A percentile compares a stretch with the other conserved stretches of the same genome.
Evolutionary conservation across 2,113 vertebrate species (phyloP).

Genomic region (Isurus oxyrinchus): DNA sequence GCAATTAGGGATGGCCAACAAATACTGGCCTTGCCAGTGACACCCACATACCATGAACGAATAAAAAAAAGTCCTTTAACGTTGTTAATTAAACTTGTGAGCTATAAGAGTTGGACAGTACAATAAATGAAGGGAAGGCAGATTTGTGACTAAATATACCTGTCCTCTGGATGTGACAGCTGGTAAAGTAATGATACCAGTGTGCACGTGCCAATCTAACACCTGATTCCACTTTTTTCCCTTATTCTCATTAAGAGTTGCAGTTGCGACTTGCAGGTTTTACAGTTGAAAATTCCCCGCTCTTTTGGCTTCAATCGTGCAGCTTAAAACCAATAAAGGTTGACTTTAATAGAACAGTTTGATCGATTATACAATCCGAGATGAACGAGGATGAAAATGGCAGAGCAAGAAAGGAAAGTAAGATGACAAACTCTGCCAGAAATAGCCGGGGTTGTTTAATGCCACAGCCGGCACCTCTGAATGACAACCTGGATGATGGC

Average conservation of each 20-base stretch:
- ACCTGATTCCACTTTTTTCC: not conserved
- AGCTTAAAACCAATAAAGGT: not conserved
- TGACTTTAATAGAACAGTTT: not conserved
- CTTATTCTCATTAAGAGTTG: not conserved
- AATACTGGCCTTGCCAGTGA: too few relatives aligned
- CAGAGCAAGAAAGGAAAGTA: not conserved
- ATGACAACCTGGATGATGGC: too few relatives aligned
- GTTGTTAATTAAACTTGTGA: too few relatives aligned
- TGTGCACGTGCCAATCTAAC: not conserved
- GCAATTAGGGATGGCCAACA: too few relatives aligned
- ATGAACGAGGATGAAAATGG: not conserved
- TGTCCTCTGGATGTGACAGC: not conserved
- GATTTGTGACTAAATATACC: not conserved
- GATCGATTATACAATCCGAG: not conserved
- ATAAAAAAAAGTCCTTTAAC: too few relatives aligned
- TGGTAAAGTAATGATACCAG: not conserved
- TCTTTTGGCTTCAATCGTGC: not conserved
- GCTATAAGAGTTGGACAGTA: not conserved
- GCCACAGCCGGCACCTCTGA: too few relatives aligned
- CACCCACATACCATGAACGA: too few relatives aligned
- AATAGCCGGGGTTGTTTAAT: not conserved
- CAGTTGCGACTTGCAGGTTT: too few relatives aligned
- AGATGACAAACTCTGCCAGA: not conserved
- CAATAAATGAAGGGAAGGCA: not conserved
- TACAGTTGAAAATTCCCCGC: too few relatives aligned